Evolutionary conservation across 2,888 invertebrate species (phyloP), one percentile per base, ranked within the genome.

Genomic region (Lasioglossum leucozonium): DNA sequence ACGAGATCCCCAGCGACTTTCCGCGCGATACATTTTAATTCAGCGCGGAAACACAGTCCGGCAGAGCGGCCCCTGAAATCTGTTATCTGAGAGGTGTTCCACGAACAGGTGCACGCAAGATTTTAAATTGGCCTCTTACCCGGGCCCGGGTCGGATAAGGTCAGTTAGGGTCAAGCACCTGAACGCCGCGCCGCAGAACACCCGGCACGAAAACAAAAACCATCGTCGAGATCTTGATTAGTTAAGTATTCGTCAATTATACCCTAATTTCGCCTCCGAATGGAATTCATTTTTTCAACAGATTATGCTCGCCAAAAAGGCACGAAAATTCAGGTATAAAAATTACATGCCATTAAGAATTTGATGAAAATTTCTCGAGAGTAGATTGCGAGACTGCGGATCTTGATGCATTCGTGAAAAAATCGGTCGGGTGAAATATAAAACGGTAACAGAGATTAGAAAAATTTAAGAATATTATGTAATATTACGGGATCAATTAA

Each of bases 161-260:
- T 88, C 86, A 88, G 86, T 77, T 71, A 69, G 84, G 88, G 86
- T 88, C 88, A 88, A 85, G 69, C 76, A 87, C 87, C 87, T 75
- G 47, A 22, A 26, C 42, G 40, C 40, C 42, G 77, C 67, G 40
- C 40, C 42, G 77, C 67, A 37, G 67, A 67, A n/a, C 11, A 67
- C 65, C 34, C 8, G 37, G 22, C 37, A 10, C 37, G 37, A 34
- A 37, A 67, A 65, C n/a, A 30, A 67, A 34, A 67, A 11, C 30
- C 18, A 22, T 40, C 22, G 37, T 4, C 37, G 10, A 37, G 67
- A 67, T 67, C 37, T 11, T 22, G 67, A 40, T 67, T 67, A 67
- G 22, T 65, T 34, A 34, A 18, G 10, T 26, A 30, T 34, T 65
- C 34, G 34, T 18, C 18, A 34, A 62, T 62, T 62, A 62, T 13